A percentile compares a stretch with the other conserved stretches of the same genome.
These are phyloP conservation scores for Hapalemur alaotrensis DNA, from an alignment of 2,797 vertebrate genomes.

Conservation along the genomic window DNA sequence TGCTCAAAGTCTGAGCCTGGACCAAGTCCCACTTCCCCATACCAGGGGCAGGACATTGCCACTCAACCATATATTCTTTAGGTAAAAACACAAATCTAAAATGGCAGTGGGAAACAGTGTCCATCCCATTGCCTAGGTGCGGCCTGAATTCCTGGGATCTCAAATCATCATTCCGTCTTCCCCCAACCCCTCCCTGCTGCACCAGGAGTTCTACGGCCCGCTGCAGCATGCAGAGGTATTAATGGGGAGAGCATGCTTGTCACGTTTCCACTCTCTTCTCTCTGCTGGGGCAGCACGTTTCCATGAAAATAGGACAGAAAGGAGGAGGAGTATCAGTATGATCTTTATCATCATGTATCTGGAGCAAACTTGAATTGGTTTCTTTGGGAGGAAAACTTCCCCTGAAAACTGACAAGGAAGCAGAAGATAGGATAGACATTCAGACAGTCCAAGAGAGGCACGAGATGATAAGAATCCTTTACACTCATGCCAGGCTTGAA, in stretches of 20 bases:
- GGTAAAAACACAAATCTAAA: background rate
- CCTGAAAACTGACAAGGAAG: slow-evolving; percentile 2
- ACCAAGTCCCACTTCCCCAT: background rate
- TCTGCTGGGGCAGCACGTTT: background rate
- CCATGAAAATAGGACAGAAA: slow-evolving; percentile 16
- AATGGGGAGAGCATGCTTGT: background rate
- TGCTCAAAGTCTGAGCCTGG: background rate
- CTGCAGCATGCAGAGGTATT: background rate
- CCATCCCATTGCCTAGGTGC: background rate
- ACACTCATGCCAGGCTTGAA: background rate
- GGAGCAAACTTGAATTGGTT: slow-evolving; percentile 55
- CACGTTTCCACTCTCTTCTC: background rate
- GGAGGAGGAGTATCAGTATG: background rate
- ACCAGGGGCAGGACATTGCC: background rate
- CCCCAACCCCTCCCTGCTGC: rapidly evolving
- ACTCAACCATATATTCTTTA: background rate
- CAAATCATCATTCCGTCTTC: background rate
- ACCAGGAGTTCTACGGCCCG: background rate
- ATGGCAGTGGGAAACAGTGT: background rate
- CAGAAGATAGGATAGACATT: background rate
- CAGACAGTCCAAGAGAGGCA: background rate
- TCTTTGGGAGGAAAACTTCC: slow-evolving; percentile 49
- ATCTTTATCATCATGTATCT: slow-evolving; percentile 42
- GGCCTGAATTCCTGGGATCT: background rate
- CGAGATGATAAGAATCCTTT: background rate